Percentiles rank a stretch among this genome's conserved stretches.
phyloP scores from a whole-genome alignment of 2,888 invertebrate genomes.

The Drosophila antonietae region DNA sequence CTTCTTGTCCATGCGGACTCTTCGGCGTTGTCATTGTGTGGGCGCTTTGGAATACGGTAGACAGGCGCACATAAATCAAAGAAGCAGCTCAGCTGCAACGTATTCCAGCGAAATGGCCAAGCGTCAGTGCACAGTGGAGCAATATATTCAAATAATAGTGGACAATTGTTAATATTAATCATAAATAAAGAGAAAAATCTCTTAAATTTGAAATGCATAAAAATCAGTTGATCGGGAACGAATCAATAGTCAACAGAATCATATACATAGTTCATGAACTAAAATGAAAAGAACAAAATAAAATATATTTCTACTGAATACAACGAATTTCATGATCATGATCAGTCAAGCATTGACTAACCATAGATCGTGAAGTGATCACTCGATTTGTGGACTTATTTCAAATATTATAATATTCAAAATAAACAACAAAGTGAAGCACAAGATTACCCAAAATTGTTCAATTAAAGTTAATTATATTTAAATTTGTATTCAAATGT shows the following conservation, averaged over 20 bases:
- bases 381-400: not conserved
- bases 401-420: not conserved
- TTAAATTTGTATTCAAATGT: not conserved
- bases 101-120: constrained; percentile 51
- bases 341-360: too few relatives aligned
- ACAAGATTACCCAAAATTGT: not conserved
- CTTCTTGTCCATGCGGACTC: not conserved
- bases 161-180: not conserved
- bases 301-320: not conserved
- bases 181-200: too few relatives aligned
- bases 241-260: not conserved
- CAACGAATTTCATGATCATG: not conserved
- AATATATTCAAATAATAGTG: not conserved
- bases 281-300: not conserved
- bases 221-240: too few relatives aligned
- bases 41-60: constrained; percentile 60
- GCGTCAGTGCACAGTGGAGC: constrained; percentile 26
- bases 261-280: not conserved
- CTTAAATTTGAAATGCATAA: too few relatives aligned
- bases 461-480: constrained; percentile 4
- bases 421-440: not conserved
- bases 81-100: constrained; percentile 11
- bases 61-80: constrained; percentile 66
- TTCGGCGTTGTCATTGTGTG: constrained; percentile 55
- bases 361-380: not conserved